Evolutionary conservation across 2,888 invertebrate genomes (phyloP).

Genomic region (Macrosoma leucophasiata): DNA sequence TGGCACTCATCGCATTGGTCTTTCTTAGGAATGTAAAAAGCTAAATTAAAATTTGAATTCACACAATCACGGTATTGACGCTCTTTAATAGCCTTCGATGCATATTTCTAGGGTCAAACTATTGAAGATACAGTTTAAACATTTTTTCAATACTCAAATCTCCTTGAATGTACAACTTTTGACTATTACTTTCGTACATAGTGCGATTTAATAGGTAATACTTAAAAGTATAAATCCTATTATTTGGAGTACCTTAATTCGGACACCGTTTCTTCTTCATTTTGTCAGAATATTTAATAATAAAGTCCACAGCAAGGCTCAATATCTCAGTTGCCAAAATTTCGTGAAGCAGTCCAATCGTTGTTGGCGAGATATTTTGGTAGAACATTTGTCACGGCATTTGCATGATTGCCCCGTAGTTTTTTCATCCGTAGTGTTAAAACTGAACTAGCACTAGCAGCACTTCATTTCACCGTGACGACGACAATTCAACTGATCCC

Average conservation of each 20-base stretch:
- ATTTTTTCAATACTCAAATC: conserved; percentile 20
- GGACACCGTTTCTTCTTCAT: conserved; percentile 18
- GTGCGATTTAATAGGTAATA: conserved; percentile 22
- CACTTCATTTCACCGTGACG: too few relatives aligned
- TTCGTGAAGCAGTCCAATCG: conserved; percentile 17
- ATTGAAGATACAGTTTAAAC: conserved; percentile 17
- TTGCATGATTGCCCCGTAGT: conserved; percentile 16
- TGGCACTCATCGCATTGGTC: conserved; percentile 2
- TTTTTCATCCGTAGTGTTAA: too few relatives aligned
- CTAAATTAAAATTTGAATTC: too few relatives aligned
- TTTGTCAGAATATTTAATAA: conserved; percentile 16
- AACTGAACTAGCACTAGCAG: too few relatives aligned
- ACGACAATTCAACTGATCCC: too few relatives aligned
- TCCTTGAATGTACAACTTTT: conserved; percentile 7
- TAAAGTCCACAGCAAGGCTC: conserved; percentile 9
- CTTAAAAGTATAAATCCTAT: conserved; percentile 12
- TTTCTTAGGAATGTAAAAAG: background rate
- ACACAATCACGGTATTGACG: background rate
- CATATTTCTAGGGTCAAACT: conserved; percentile 11
- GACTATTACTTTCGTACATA: conserved; percentile 17
- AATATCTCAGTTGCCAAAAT: conserved; percentile 22
- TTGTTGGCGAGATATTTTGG: conserved; percentile 16
- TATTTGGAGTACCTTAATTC: conserved; percentile 16
- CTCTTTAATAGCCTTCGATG: background rate
- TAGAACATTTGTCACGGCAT: conserved; percentile 20